A percentile compares a stretch with the other conserved stretches of the same genome.
These are phyloP conservation scores for Pseudois nayaur DNA, from an alignment of 2,113 vertebrate genomes.

Conservation along the genomic window DNA sequence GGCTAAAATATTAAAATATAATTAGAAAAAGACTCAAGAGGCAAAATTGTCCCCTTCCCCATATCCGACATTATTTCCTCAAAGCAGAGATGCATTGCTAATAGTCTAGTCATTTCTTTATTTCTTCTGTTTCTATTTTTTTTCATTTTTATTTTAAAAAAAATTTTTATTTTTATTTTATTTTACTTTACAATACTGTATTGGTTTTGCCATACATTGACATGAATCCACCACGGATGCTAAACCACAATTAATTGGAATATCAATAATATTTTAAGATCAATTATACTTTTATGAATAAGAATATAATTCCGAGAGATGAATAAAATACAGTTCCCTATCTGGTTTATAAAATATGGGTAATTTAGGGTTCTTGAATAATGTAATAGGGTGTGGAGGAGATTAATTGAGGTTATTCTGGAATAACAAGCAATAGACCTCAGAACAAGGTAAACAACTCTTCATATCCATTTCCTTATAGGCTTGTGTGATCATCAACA, in stretches of 20 bases:
- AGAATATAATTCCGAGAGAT: background rate
- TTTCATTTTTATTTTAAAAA: too few relatives aligned
- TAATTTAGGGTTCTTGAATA: background rate
- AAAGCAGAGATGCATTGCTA: background rate
- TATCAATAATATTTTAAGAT: background rate
- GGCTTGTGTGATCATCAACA: background rate
- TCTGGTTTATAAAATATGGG: background rate
- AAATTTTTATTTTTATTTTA: too few relatives aligned
- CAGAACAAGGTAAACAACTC: background rate
- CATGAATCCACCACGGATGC: too few relatives aligned
- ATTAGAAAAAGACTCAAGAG: background rate
- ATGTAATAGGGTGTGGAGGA: background rate
- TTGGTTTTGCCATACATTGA: too few relatives aligned
- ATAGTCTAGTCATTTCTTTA: background rate
- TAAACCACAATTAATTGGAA: background rate
- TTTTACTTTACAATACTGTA: too few relatives aligned
- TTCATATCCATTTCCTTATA: background rate
- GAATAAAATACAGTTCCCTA: background rate
- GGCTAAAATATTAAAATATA: background rate
- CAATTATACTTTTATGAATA: background rate
- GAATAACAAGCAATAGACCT: background rate
- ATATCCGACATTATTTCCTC: background rate
- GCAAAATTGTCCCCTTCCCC: background rate
- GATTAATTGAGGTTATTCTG: background rate
- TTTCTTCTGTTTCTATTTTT: background rate